These are phyloP conservation scores for Bradysia coprophila DNA, from an alignment of 1,140 invertebrate genomes.

Conservation along the genomic window DNA sequence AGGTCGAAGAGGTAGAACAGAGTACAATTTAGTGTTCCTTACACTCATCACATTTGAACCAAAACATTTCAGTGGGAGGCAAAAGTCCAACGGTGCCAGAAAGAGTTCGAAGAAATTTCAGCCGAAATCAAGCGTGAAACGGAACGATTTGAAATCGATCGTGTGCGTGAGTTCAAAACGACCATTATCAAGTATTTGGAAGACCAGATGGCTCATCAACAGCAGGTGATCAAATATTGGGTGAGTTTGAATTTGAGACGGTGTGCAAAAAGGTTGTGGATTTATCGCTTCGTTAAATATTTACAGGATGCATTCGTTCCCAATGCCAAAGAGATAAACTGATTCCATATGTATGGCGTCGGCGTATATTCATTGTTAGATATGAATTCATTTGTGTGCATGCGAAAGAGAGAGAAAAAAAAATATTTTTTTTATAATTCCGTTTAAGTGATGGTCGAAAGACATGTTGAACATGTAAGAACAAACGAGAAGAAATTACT, in stretches of 20 bases:
- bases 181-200: constrained; percentile 85
- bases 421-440: too few relatives aligned
- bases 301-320: constrained; percentile 92
- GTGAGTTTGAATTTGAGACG: neutral
- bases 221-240: constrained; percentile 45
- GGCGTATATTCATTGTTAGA: too few relatives aligned
- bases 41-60: too few relatives aligned
- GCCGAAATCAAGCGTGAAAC: constrained; percentile 92
- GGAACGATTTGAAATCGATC: constrained; percentile 73
- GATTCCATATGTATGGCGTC: too few relatives aligned
- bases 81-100: constrained; percentile 88
- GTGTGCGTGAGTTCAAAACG: constrained; percentile 80
- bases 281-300: constrained; percentile 67
- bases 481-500: too few relatives aligned
- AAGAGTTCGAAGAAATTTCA: constrained; percentile 93
- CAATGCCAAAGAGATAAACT: constrained; percentile 61
- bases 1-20: constrained; percentile 68
- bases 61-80: constrained; percentile 64
- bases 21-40: neutral
- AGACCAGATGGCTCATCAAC: constrained; percentile 84
- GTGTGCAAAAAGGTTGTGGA: constrained; percentile 1
- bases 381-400: too few relatives aligned
- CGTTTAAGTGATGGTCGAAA: too few relatives aligned
- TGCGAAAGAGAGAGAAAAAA: too few relatives aligned
- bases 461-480: too few relatives aligned